Base-by-base conservation (phyloP, 2,113 vertebrate genomes). In the Hippolais icterina region DNA sequence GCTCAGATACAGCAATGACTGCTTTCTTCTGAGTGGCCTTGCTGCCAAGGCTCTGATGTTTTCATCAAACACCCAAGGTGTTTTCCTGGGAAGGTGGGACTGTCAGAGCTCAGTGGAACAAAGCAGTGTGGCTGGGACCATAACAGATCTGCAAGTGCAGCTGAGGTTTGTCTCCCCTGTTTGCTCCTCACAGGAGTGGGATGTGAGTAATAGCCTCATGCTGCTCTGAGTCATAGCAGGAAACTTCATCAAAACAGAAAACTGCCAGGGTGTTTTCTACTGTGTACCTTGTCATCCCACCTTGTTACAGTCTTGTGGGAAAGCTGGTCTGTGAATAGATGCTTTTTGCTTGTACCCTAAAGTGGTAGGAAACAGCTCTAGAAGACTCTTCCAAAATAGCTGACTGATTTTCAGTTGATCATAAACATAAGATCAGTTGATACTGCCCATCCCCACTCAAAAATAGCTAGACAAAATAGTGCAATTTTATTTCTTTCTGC, bases 151-250 rank as follows among this genome's bases (percentile, higher is more conserved):
- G 33, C 59, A 52, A 63, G 68, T 66, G 35, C 33, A 15, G 49
- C 15, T 60, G 64, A 56, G 83, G 29, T 77, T 90, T 82, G 11
- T 44, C 52, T 90, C 60, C 50, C 50, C 35, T 47, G 33, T 61
- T 93, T 1, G 4, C 35, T 94, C n/a, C 56, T 87, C 47, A 11
- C 24, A 52, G 41, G 44, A 89, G 83, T 64, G 20, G 52, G 69
- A 60, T 75, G 39, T 89, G 90, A 94, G 57, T 88, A 95, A 75
- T n/a, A 64, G 80, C 41, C 56, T 87, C 61, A 19, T 27, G 44
- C n/a, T 64, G 27, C 63, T 88, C 72, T 94, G 80, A 94, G 49
- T 92, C 91, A 92, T 83, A 56, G 49, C 64, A 81, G 77, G n/a
- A 77, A 92, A 44, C 33, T 57, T 87, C 5, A 2, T 84, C 65